phyloP scores from a whole-genome alignment of 2,888 invertebrate species.

The Carpatolechia fugitivella region DNA sequence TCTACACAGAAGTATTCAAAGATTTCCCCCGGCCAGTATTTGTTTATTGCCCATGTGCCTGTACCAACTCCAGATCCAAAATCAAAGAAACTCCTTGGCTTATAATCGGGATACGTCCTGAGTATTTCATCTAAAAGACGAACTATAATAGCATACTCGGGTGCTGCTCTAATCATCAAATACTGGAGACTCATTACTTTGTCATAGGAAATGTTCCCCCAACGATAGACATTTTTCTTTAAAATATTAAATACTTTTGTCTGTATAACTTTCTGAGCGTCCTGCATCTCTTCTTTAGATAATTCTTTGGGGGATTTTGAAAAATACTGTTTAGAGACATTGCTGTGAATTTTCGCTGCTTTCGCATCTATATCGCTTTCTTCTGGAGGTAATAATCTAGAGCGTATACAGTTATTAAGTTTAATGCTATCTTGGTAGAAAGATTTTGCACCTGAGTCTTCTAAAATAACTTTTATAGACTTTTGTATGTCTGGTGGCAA shows the following conservation, averaged over 20 bases:
- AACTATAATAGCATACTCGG: conserved; percentile 86
- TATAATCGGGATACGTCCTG: conserved; percentile 81
- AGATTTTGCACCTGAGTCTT: conserved; percentile 80
- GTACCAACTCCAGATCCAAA: conserved; percentile 96
- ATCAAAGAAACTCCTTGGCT: conserved; percentile 90
- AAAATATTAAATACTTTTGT: conserved; percentile 77
- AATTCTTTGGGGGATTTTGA: conserved; percentile 41
- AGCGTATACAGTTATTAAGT: conserved; percentile 80
- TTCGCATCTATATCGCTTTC: conserved; percentile 66
- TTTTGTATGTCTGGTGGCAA: conserved; percentile 81
- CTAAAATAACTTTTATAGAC: conserved; percentile 74
- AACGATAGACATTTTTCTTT: conserved; percentile 82
- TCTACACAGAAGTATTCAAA: conserved; percentile 94
- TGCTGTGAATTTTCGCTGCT: conserved; percentile 57
- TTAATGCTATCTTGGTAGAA: conserved; percentile 73
- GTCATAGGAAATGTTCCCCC: conserved; percentile 87
- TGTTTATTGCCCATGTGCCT: conserved; percentile 89
- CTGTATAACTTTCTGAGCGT: conserved; percentile 69
- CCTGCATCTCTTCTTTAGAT: conserved; percentile 51
- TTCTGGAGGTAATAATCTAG: conserved; percentile 83
- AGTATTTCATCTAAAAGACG: conserved; percentile 87
- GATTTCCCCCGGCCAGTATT: conserved; percentile 84
- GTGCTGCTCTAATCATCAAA: conserved; percentile 83
- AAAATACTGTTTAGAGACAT: conserved; percentile 51
- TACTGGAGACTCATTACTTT: conserved; percentile 83